Base-by-base conservation (phyloP, 2,888 invertebrate genomes). In the Eristalinus aeneus region DNA sequence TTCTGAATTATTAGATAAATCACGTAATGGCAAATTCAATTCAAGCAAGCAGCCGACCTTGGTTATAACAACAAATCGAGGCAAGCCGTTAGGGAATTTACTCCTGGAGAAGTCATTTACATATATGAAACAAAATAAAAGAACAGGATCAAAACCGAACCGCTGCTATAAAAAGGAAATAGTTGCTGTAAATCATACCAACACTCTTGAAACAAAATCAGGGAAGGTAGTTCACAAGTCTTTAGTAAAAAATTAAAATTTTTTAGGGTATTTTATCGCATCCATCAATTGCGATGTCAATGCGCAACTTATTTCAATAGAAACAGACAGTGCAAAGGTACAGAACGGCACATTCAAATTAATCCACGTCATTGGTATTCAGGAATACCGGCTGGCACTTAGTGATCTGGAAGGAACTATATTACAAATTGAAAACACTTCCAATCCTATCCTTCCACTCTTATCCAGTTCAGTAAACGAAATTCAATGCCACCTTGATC, bases 51-150 rank as follows among this genome's bases (percentile, higher is more conserved):
- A 10, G 64, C 69, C 53, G 87, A 85, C 9, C n/a, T 82, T 5
- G 65, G 67, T 54, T 60, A 69, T 54, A 88, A 84, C 39, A 88
- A 88, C n/a, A 86, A 87, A 69, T 69, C 46, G 34, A 72, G 85
- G 12, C 64, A 88, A 27, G 39, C 71, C 4, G 63, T 65, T 6
- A 87, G 82, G 80, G 36, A 72, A 16, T 87, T 77, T 27, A 39
- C 81, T 27, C 56, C 63, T 11, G 87, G 85, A 20, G 64, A 88
- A 56, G 36, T n/a, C n/a, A n/a, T n/a, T 60, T 10, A 63, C 81
- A 5, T 88, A 68, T 56, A 60, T 82, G 6, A 75, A 56, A 34
- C 71, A 78, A 20, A 78, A 82, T 34, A 81, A 78, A 63, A 53
- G 81, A 12, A 31, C 75, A 71, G 78, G 78, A 11, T 79, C 77